Conservation (phyloP, 2,888 invertebrate species). For the Cepaea hortensis region DNA sequence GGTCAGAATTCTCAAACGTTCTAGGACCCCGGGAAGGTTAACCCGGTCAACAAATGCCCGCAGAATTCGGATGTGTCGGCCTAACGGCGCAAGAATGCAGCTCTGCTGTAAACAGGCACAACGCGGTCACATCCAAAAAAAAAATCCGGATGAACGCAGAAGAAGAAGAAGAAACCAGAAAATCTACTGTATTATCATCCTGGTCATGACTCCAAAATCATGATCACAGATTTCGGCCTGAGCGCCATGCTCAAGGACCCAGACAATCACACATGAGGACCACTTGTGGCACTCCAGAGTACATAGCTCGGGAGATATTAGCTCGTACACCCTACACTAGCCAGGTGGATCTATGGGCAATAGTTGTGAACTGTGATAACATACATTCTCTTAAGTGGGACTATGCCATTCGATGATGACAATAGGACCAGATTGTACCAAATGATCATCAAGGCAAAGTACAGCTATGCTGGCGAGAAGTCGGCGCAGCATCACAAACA, state of each 20-base stretch:
- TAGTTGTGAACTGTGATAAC: constrained; percentile 81
- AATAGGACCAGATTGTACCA: constrained; percentile 77
- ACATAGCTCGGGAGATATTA: constrained; percentile 80
- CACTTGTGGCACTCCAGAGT: constrained; percentile 79
- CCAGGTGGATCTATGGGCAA: constrained; percentile 81
- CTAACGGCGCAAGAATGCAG: no score
- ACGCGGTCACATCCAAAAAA: no score
- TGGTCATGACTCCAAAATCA: constrained; percentile 78
- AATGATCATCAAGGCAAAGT: constrained; percentile 78
- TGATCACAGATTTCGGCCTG: constrained; percentile 79
- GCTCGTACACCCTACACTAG: constrained; percentile 78
- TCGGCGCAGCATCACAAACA: no score
- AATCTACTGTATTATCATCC: constrained; percentile 80
- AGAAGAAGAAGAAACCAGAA: no score
- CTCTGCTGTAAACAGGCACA: no score
- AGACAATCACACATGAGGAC: constrained; percentile 78
- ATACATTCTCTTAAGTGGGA: constrained; percentile 80
- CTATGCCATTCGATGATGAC: constrained; percentile 80
- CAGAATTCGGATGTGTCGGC: no score
- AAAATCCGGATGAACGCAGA: no score
- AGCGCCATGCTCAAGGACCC: constrained; percentile 77
- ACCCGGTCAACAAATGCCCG: no score
- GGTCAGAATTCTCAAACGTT: no score
- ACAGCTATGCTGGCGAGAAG: constrained; percentile 78
- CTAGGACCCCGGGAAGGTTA: no score